Evolutionary conservation across 2,113 vertebrate species (phyloP).

Genomic region (Pteruthius melanotis): DNA sequence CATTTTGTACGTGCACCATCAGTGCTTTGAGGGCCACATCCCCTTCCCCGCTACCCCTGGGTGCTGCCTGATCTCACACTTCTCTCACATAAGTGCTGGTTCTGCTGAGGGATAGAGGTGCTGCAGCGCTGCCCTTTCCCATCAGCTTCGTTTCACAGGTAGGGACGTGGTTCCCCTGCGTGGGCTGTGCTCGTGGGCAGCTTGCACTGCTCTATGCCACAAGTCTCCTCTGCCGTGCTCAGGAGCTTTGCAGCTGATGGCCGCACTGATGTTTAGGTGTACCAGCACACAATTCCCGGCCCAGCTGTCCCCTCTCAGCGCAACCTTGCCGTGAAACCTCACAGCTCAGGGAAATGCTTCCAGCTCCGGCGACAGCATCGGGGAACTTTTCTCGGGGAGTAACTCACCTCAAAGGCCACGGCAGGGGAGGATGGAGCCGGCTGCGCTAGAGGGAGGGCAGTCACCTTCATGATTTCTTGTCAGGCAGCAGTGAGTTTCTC

Average conservation of each 20-base stretch:
- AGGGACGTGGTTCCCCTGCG: accelerated
- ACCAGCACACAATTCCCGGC: neutral
- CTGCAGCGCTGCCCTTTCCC: neutral
- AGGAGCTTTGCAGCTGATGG: neutral
- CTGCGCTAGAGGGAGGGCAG: accelerated
- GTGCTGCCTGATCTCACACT: accelerated
- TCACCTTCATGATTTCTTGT: accelerated
- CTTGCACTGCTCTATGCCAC: neutral
- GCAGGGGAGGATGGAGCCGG: neutral
- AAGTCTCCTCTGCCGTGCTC: neutral
- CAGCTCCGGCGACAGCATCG: neutral
- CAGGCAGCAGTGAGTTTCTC: neutral
- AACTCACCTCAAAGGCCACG: accelerated
- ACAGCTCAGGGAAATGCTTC: neutral
- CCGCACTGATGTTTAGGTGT: neutral
- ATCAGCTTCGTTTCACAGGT: neutral
- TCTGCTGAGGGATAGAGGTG: neutral
- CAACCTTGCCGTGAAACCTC: neutral
- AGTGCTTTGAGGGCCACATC: neutral
- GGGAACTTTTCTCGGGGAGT: neutral
- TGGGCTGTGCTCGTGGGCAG: no score
- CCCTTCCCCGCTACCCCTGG: accelerated
- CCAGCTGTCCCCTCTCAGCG: no score
- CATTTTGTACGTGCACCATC: no score
- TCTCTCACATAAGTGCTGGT: accelerated